These are phyloP conservation scores for Chaetodon trifasciatus DNA, from an alignment of 2,797 vertebrate genomes.

Conservation along the genomic window DNA sequence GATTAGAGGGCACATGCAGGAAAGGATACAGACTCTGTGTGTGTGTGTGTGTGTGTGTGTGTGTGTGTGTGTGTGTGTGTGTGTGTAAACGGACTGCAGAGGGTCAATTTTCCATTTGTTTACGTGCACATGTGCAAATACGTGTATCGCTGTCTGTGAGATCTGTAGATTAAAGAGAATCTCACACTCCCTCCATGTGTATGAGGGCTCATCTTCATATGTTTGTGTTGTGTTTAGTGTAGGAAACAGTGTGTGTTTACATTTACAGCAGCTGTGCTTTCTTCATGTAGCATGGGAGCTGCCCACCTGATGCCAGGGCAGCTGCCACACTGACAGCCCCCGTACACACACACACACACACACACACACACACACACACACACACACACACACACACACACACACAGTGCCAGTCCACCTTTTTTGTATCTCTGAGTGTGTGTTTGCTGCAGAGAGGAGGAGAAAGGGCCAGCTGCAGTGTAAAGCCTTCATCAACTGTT, in stretches of 20 bases:
- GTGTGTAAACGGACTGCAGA: not conserved
- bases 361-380: constrained; percentile 38
- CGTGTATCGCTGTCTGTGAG: constrained; percentile 15
- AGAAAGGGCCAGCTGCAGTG: constrained; percentile 81
- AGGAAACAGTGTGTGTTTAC: constrained; percentile 60
- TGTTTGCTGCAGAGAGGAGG: constrained; percentile 66
- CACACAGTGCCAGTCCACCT: constrained; percentile 57
- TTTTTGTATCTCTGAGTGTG: constrained; percentile 57
- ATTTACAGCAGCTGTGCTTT: constrained; percentile 72
- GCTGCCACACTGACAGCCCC: constrained; percentile 65
- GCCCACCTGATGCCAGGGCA: constrained; percentile 80
- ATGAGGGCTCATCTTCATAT: constrained; percentile 35
- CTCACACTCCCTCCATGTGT: constrained; percentile 17
- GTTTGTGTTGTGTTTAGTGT: constrained; percentile 41
- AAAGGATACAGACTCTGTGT: constrained; percentile 40
- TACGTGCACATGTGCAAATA: constrained; percentile 29
- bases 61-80: not conserved
- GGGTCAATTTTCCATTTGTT: constrained; percentile 32
- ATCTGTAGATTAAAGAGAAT: constrained; percentile 60
- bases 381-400: constrained; percentile 39
- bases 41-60: constrained; percentile 4
- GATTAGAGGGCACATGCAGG: constrained; percentile 59
- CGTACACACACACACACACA: not conserved
- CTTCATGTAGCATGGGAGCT: constrained; percentile 62
- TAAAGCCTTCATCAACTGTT: constrained; percentile 84